Evolutionary conservation across 1,140 invertebrate species (phyloP), one percentile per base, ranked within the genome.

Genomic region (Diprion similis): DNA sequence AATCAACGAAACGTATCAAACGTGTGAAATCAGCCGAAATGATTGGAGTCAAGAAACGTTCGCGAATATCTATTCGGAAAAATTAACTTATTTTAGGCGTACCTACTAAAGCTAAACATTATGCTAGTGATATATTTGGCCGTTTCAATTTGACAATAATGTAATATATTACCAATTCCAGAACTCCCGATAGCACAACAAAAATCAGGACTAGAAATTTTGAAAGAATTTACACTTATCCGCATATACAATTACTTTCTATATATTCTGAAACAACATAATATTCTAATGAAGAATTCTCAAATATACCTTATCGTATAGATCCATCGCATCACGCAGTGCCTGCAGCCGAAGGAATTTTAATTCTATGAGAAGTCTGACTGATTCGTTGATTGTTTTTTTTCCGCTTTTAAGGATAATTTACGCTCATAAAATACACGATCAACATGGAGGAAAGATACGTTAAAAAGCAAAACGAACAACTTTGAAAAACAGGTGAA

Each of bases 91-190:
- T 0, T 15, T 59, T 59, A 59, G 51, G 51, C 51, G 51, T 59
- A 37, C 24, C 24, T 37, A 59, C 11, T 59, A 59, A 59, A 59
- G n/a, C 11, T 59, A 13, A 9, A 59, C 51, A 13, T 69, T 24
- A 75, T 67, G 76, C 77, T 75, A 83, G 77, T 78, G 79, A 84
- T 81, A 81, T 86, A 84, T 87, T 86, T 87, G 84, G 85, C 85
- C 83, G 80, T 86, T 83, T 83, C 77, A 76, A 73, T 73, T 59
- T 59, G 51, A 59, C 51, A 59, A 59, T 59, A 59, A 37, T 6
- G 24, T 59, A 59, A 59, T 59, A 37, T 37, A 59, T 59, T 59
- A 59, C 51, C 51, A 17, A 59, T 59, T 59, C n/a, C 51, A 17
- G 51, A 59, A 59, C 51, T 59, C 51, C 8, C 51, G 51, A 59